A percentile compares a stretch with the other conserved stretches of the same genome.
Evolutionary conservation across 2,888 invertebrate genomes (phyloP).

Genomic region (Cryptosula pallasiana): DNA sequence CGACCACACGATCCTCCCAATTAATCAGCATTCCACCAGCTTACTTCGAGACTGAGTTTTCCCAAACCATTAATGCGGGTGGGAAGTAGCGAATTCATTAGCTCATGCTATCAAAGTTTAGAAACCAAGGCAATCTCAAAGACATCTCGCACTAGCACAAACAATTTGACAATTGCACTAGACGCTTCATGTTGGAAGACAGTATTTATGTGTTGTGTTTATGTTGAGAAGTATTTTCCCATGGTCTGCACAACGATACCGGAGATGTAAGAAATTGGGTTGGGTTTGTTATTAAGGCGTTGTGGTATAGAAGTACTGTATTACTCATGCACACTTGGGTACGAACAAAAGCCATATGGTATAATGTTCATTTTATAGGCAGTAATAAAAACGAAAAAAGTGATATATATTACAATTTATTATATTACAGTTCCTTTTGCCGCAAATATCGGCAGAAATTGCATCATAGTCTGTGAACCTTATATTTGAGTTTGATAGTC

Average conservation of each 20-base stretch:
- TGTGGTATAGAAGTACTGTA: not conserved
- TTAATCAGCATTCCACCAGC: not conserved
- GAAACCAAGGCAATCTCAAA: too few relatives aligned
- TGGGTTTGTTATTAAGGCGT: not conserved
- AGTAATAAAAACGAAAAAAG: not conserved
- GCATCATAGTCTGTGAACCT: too few relatives aligned
- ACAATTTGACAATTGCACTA: conserved; percentile 2
- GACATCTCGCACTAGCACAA: not conserved
- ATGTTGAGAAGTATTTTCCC: not conserved
- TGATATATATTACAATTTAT: too few relatives aligned
- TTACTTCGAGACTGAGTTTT: too few relatives aligned
- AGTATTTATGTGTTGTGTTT: not conserved
- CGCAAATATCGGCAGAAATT: too few relatives aligned
- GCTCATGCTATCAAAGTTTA: too few relatives aligned
- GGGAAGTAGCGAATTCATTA: too few relatives aligned
- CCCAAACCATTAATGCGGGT: too few relatives aligned
- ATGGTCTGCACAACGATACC: not conserved
- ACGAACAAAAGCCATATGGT: not conserved
- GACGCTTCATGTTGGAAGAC: not conserved
- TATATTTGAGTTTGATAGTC: too few relatives aligned
- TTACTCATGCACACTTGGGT: not conserved
- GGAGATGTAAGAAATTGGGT: not conserved
- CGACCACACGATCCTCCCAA: not conserved
- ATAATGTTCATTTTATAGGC: not conserved
- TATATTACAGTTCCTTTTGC: too few relatives aligned